These are phyloP conservation scores for Pelusios castaneus DNA, from an alignment of 2,113 vertebrate genomes.

Conservation along the genomic window DNA sequence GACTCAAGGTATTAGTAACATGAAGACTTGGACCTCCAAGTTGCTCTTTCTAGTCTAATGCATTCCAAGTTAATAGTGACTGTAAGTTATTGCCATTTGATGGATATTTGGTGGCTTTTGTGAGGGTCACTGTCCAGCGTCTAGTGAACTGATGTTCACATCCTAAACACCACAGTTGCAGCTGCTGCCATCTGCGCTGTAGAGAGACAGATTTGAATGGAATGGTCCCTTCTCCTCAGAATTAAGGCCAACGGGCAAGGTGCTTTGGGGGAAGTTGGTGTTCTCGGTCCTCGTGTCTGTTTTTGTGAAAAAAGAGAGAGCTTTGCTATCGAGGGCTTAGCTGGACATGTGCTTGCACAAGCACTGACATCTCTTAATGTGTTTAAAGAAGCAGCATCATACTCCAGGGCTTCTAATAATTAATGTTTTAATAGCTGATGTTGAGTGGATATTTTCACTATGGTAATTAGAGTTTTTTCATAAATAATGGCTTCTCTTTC, in stretches of 20 bases:
- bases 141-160: fast-evolving
- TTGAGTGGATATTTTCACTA: neutral
- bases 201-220: neutral
- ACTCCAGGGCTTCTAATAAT: neutral
- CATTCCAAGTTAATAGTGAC: neutral
- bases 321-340: neutral
- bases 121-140: neutral
- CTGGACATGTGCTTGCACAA: fast-evolving
- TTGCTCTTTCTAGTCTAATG: neutral
- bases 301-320: neutral
- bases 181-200: neutral
- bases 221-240: neutral
- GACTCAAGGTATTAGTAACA: neutral
- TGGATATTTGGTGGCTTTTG: neutral
- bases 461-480: neutral
- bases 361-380: neutral
- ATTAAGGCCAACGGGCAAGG: neutral
- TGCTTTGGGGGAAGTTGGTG: fast-evolving
- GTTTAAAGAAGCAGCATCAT: neutral
- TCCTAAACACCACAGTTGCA: neutral
- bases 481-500: neutral
- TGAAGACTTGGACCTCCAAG: neutral
- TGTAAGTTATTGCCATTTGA: fast-evolving
- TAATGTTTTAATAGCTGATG: neutral
- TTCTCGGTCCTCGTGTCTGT: neutral